Percentiles rank a stretch among this genome's conserved stretches.
phyloP scores from a whole-genome alignment of 2,113 vertebrate species.

The Zeus faber region DNA sequence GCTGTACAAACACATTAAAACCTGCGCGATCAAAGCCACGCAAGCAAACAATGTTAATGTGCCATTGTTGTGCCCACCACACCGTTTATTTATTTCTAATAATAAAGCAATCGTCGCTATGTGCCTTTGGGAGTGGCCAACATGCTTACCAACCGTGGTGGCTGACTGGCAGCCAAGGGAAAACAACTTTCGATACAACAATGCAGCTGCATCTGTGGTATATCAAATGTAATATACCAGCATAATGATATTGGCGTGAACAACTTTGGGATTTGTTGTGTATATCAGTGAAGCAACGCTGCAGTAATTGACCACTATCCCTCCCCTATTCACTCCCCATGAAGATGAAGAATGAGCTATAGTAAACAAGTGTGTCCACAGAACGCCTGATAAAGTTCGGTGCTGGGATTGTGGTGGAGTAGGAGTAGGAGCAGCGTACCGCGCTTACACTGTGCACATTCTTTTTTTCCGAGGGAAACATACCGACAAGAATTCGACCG shows the following conservation, averaged over 20 bases:
- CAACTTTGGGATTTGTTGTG: too few relatives aligned
- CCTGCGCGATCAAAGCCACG: constrained; percentile 18
- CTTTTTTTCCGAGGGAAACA: too few relatives aligned
- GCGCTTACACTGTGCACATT: background rate
- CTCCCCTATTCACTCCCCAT: too few relatives aligned
- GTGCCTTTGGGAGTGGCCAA: background rate
- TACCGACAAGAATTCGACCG: constrained; percentile 5
- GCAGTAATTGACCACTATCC: background rate
- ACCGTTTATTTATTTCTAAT: too few relatives aligned
- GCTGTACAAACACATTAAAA: constrained; percentile 21
- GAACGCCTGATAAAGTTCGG: constrained; percentile 9
- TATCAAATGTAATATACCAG: too few relatives aligned
- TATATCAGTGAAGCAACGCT: background rate
- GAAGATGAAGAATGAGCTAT: constrained; percentile 2
- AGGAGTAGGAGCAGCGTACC: background rate
- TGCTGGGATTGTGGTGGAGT: constrained; percentile 10
- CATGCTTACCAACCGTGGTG: too few relatives aligned
- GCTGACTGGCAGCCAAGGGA: too few relatives aligned
- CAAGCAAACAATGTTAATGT: background rate
- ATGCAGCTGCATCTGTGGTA: too few relatives aligned
- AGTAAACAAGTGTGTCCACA: constrained; percentile 24
- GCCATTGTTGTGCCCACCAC: constrained; percentile 9
- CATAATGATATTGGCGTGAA: too few relatives aligned
- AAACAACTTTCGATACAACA: too few relatives aligned
- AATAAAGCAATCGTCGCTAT: too few relatives aligned